Percentiles rank a stretch among this genome's conserved stretches.
Conservation (phyloP, 2,113 vertebrate genomes). For the Caloenas nicobarica region DNA sequence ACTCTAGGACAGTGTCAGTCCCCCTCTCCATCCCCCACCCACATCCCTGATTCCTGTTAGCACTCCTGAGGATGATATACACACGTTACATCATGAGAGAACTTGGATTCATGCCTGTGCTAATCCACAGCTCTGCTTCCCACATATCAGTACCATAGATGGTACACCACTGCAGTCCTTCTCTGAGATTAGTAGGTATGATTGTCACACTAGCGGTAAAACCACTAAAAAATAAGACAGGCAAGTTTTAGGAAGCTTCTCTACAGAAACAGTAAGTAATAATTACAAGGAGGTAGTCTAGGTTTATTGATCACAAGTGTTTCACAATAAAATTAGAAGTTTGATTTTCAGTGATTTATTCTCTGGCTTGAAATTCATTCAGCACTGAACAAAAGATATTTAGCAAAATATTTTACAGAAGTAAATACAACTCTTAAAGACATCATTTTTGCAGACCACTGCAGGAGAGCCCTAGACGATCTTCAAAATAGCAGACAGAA, state of each 20-base stretch:
- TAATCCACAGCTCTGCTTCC: background rate
- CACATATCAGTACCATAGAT: fast-evolving
- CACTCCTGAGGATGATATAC: background rate
- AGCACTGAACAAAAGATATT: background rate
- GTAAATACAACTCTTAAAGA: background rate
- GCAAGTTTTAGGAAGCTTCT: background rate
- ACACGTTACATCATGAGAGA: background rate
- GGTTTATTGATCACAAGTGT: background rate
- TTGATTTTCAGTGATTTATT: background rate
- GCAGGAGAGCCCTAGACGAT: background rate
- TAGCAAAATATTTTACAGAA: background rate
- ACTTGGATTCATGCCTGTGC: background rate
- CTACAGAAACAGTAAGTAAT: background rate
- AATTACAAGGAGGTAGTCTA: background rate
- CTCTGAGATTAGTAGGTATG: background rate
- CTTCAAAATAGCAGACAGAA: background rate
- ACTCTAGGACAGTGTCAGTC: background rate
- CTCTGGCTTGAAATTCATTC: background rate
- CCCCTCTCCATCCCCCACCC: too few species aligned
- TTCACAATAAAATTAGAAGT: background rate
- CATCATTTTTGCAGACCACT: background rate
- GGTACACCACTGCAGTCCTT: background rate
- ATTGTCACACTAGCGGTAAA: background rate
- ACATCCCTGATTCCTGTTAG: background rate
- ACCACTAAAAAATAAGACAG: background rate